phyloP scores from a whole-genome alignment of 2,888 invertebrate species.

The Drosophila meridionalis region DNA sequence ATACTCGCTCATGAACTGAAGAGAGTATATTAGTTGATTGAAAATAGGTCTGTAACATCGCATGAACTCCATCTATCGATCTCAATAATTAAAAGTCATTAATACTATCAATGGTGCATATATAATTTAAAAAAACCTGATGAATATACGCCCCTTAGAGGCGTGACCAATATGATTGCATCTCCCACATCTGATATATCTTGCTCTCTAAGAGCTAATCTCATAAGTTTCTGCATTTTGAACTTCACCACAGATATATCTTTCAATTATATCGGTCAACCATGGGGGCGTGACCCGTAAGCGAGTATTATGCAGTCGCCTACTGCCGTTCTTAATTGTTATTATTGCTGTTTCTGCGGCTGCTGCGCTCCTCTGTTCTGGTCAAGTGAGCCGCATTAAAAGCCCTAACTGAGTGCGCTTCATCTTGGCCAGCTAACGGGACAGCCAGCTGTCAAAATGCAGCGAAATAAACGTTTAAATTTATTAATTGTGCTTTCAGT shows the following conservation, averaged over 20 bases:
- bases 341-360: background rate
- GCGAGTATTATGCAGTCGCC: background rate
- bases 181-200: too few species aligned
- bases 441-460: slow-evolving; percentile 42
- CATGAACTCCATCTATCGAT: too few species aligned
- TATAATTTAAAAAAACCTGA: too few species aligned
- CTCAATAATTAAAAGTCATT: too few species aligned
- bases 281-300: background rate
- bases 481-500: slow-evolving; percentile 65
- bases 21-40: background rate
- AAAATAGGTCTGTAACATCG: background rate
- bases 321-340: background rate
- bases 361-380: background rate
- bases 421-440: slow-evolving; percentile 41
- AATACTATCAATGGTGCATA: too few species aligned
- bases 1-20: background rate
- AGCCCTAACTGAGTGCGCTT: slow-evolving; percentile 13
- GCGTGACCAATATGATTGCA: too few species aligned
- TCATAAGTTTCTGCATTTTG: too few species aligned
- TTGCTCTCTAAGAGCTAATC: too few species aligned
- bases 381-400: slow-evolving; percentile 19
- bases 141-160: too few species aligned
- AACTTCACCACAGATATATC: too few species aligned
- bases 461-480: slow-evolving; percentile 55
- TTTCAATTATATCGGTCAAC: background rate